These are phyloP conservation scores for Brachionus plicatilis DNA, from an alignment of 1,140 invertebrate species.

Conservation along the genomic window DNA sequence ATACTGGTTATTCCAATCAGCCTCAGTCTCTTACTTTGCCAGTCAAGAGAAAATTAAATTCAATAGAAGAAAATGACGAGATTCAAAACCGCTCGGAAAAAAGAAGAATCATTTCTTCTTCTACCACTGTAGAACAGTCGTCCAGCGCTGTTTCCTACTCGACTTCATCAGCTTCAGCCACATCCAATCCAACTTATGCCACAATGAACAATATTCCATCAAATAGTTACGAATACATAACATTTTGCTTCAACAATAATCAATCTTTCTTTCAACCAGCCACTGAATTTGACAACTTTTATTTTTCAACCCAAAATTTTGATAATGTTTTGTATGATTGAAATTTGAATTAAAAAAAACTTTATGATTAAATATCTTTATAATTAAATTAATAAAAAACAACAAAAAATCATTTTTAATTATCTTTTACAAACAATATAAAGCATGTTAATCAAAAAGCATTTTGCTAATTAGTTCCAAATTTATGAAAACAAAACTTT, in stretches of 20 bases:
- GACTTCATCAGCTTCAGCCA: neutral
- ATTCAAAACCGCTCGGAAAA: neutral
- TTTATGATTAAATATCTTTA: too few relatives aligned
- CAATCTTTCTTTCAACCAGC: neutral
- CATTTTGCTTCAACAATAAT: neutral
- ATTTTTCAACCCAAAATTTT: neutral
- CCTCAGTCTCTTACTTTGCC: neutral
- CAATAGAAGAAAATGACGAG: neutral
- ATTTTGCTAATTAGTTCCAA: too few relatives aligned
- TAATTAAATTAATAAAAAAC: neutral
- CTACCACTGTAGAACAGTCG: neutral
- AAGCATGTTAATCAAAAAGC: too few relatives aligned
- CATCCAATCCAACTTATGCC: neutral
- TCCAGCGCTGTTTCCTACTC: neutral
- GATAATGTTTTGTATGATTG: constrained; percentile 9
- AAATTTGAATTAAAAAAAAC: neutral
- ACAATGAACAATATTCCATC: neutral
- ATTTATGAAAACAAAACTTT: too few relatives aligned
- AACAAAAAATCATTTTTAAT: too few relatives aligned
- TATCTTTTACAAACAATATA: too few relatives aligned
- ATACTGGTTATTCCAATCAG: neutral
- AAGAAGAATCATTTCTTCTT: neutral
- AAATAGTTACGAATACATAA: neutral
- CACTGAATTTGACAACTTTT: constrained; percentile 27
- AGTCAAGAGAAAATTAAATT: neutral